These are phyloP conservation scores for Malurus splendens DNA, from an alignment of 2,797 vertebrate species.

Conservation along the genomic window DNA sequence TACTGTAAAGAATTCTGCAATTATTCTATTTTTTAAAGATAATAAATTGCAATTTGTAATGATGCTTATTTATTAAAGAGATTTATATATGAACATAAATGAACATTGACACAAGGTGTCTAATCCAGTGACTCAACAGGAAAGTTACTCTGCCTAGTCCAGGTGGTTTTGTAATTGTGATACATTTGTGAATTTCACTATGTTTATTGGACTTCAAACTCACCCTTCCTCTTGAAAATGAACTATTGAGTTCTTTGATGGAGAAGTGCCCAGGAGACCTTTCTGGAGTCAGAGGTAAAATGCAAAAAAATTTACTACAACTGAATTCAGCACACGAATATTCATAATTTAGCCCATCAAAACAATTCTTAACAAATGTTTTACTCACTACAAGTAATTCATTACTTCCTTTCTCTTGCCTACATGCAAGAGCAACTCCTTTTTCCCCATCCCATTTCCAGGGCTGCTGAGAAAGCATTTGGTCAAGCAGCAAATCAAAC, in stretches of 20 bases:
- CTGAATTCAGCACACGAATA: background rate
- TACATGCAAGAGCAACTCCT: background rate
- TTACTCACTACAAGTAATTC: background rate
- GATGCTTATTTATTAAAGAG: conserved; percentile 8
- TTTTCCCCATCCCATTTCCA: background rate
- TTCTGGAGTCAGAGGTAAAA: background rate
- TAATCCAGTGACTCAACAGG: background rate
- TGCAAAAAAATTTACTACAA: background rate
- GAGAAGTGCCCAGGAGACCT: background rate
- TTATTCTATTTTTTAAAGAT: conserved; percentile 16
- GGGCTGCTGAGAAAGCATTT: background rate
- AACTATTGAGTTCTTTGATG: background rate
- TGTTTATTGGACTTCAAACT: background rate
- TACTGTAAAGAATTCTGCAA: conserved; percentile 26
- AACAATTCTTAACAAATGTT: background rate
- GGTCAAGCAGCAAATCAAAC: background rate
- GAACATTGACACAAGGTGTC: background rate
- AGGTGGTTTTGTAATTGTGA: background rate
- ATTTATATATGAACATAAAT: background rate
- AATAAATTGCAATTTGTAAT: background rate
- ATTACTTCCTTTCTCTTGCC: background rate
- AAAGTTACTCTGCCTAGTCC: background rate
- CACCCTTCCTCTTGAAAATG: background rate
- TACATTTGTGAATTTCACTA: background rate
- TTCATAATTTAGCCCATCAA: background rate